Evolutionary conservation across 2,797 vertebrate species (phyloP).

Genomic region (Pipistrellus nathusii): DNA sequence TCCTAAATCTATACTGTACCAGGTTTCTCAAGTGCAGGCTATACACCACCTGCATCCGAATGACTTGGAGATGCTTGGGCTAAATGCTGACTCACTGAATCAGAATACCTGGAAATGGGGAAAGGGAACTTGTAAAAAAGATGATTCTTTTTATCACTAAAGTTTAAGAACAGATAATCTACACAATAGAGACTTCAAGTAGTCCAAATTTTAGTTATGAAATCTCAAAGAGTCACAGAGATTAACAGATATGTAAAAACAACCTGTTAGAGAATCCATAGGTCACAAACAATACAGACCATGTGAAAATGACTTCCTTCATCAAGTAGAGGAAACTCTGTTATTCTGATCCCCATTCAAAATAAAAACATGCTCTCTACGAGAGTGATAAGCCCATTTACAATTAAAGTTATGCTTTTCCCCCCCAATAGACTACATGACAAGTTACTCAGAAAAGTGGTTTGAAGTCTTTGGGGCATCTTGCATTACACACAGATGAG

Average conservation of each 20-base stretch:
- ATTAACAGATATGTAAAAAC: slow-evolving; percentile 60
- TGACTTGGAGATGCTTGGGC: neutral
- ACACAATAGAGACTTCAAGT: neutral
- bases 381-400: neutral
- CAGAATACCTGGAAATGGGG: neutral
- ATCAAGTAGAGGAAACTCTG: slow-evolving; percentile 48
- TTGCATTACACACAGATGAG: neutral
- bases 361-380: slow-evolving; percentile 15
- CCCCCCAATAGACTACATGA: neutral
- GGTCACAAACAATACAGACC: slow-evolving; percentile 47
- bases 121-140: neutral
- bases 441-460: neutral
- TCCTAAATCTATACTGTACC: neutral
- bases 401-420: neutral
- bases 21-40: neutral
- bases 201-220: slow-evolving; percentile 63
- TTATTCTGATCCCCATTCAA: slow-evolving; percentile 18
- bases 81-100: neutral
- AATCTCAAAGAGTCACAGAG: slow-evolving; percentile 49
- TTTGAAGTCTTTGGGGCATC: slow-evolving; percentile 23
- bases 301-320: slow-evolving; percentile 67
- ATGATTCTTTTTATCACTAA: neutral
- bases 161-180: neutral
- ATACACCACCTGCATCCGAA: neutral
- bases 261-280: slow-evolving; percentile 1